Evolutionary conservation across 1,140 invertebrate genomes (phyloP).

Genomic region (Hylaeus volcanicus): DNA sequence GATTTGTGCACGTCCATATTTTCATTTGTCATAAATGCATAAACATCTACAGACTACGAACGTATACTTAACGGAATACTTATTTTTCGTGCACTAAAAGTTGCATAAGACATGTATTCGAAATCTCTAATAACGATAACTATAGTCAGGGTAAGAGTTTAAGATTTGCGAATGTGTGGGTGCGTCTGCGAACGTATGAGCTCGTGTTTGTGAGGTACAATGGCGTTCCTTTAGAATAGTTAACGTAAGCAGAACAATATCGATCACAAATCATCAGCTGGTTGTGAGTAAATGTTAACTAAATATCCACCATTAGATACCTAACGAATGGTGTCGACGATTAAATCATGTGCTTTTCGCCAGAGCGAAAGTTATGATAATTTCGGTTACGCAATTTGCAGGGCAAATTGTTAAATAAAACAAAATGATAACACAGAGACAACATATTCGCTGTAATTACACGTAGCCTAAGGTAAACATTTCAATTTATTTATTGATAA

Average conservation of each 20-base stretch:
- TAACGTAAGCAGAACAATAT: slow-evolving; percentile 56
- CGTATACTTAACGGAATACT: no score
- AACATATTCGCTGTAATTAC: neutral
- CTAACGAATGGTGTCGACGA: slow-evolving; percentile 37
- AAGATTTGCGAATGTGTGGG: neutral
- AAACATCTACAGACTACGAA: no score
- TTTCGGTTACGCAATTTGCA: neutral
- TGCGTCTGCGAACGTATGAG: neutral
- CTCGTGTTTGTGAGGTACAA: slow-evolving; percentile 18
- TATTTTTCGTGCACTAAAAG: no score
- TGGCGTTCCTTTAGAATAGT: slow-evolving; percentile 55
- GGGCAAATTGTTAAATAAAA: slow-evolving; percentile 9
- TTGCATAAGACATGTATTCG: neutral
- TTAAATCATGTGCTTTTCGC: slow-evolving; percentile 28
- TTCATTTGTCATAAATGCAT: no score
- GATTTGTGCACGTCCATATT: no score
- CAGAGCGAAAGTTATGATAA: slow-evolving; percentile 13
- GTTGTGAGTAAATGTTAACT: slow-evolving; percentile 73
- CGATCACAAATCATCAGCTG: slow-evolving; percentile 72
- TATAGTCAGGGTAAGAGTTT: slow-evolving; percentile 25
- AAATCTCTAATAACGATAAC: slow-evolving; percentile 3
- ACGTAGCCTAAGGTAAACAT: neutral
- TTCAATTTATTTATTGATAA: no score
- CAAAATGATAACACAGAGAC: neutral
- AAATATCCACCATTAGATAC: slow-evolving; percentile 50